Percentiles rank a stretch among this genome's conserved stretches.
These are phyloP conservation scores for Chorisops tibialis DNA, from an alignment of 2,888 invertebrate genomes.

Conservation along the genomic window DNA sequence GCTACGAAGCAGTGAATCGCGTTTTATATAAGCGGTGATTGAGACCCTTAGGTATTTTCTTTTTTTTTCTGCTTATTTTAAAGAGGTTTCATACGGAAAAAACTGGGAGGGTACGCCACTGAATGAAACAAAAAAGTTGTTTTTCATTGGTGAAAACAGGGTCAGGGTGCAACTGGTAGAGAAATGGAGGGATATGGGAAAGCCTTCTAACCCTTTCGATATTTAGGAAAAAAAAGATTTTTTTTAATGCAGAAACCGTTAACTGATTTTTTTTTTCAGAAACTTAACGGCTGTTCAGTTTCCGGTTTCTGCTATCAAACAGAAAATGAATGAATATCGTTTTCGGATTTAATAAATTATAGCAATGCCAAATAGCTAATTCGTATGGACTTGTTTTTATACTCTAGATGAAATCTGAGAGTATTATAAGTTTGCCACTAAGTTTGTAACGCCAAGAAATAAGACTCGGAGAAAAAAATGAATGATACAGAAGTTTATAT, in stretches of 20 bases:
- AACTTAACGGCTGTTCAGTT: not conserved
- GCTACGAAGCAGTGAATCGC: not conserved
- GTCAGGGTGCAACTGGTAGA: conserved; percentile 7
- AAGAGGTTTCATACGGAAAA: not conserved
- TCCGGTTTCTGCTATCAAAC: not conserved
- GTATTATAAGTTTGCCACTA: no score
- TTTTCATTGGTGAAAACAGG: conserved; percentile 11
- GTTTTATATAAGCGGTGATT: not conserved
- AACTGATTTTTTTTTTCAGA: not conserved
- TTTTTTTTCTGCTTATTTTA: not conserved
- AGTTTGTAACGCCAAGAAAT: no score
- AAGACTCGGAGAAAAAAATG: no score
- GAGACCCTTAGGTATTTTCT: not conserved
- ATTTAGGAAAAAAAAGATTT: not conserved
- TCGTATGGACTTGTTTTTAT: no score
- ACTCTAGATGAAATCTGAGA: no score
- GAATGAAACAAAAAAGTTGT: not conserved
- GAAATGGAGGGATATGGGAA: not conserved
- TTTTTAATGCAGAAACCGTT: not conserved
- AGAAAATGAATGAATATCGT: not conserved
- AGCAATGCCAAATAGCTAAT: no score
- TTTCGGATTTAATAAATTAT: no score
- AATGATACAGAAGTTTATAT: no score
- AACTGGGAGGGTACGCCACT: conserved; percentile 9
- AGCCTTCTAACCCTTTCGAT: not conserved